Evolutionary conservation across 2,113 vertebrate species (phyloP).

Genomic region (Hypocryptadius cinnamomeus): DNA sequence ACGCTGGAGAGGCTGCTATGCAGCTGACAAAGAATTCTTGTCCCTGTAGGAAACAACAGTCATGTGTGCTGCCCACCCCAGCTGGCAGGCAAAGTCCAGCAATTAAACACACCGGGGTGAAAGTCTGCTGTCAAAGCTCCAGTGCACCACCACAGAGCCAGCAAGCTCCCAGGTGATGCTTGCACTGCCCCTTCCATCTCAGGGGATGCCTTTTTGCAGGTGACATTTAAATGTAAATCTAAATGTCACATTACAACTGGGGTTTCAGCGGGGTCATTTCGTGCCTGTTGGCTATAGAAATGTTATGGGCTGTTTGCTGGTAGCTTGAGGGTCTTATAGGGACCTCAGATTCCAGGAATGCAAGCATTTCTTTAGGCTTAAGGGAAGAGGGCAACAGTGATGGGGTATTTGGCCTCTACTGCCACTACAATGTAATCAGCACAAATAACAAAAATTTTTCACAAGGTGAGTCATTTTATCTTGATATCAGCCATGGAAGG

Average conservation of each 20-base stretch:
- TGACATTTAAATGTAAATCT: background rate
- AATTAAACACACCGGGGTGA: background rate
- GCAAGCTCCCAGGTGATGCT: background rate
- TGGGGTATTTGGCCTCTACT: background rate
- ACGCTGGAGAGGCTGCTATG: background rate
- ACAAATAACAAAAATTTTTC: background rate
- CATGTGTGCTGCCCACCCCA: background rate
- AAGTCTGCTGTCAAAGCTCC: background rate
- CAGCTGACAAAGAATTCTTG: background rate
- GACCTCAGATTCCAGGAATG: background rate
- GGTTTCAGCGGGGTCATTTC: background rate
- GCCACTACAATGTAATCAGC: background rate
- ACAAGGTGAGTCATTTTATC: background rate
- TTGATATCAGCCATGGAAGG: background rate
- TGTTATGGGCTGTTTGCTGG: background rate
- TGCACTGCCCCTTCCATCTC: background rate
- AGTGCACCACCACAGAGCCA: background rate
- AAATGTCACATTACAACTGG: background rate
- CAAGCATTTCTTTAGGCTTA: background rate
- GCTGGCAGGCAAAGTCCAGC: conserved; percentile 19
- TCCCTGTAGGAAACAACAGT: background rate
- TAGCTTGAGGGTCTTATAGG: background rate
- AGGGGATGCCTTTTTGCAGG: background rate
- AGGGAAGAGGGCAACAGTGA: background rate
- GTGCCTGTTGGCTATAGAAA: background rate